Percentiles rank a stretch among this genome's conserved stretches.
Evolutionary conservation across 1,140 invertebrate species (phyloP).

Genomic region (Hirudo medicinalis): DNA sequence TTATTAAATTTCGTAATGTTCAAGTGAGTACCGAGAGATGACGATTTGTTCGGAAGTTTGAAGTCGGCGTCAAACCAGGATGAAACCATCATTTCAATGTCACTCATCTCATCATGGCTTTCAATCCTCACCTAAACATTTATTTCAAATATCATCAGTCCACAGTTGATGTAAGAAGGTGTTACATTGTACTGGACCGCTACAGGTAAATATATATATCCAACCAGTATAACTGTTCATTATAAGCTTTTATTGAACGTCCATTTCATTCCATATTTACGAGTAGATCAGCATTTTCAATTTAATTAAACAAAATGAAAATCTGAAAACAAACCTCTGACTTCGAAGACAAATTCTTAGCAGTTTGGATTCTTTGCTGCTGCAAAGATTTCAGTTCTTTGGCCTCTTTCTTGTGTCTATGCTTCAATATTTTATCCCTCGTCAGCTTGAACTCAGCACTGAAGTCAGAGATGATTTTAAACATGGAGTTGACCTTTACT

Average conservation of each 20-base stretch:
- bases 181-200: too few species aligned
- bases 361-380: neutral
- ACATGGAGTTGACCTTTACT: slow-evolving; percentile 77
- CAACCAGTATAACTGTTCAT: too few species aligned
- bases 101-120: neutral
- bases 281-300: too few species aligned
- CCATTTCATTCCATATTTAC: too few species aligned
- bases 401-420: slow-evolving; percentile 75
- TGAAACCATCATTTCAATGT: neutral
- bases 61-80: neutral
- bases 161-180: too few species aligned
- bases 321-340: neutral
- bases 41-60: neutral
- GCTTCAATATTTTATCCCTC: slow-evolving; percentile 82
- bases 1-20: too few species aligned
- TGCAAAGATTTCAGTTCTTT: slow-evolving; percentile 5
- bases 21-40: too few species aligned
- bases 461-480: slow-evolving; percentile 89
- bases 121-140: too few species aligned
- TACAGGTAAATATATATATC: too few species aligned
- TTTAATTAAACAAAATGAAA: neutral
- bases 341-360: neutral
- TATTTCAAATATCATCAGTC: too few species aligned
- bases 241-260: too few species aligned
- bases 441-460: slow-evolving; percentile 96